Base-by-base conservation (phyloP, 1,140 invertebrate genomes). In the Amyelois transitella region DNA sequence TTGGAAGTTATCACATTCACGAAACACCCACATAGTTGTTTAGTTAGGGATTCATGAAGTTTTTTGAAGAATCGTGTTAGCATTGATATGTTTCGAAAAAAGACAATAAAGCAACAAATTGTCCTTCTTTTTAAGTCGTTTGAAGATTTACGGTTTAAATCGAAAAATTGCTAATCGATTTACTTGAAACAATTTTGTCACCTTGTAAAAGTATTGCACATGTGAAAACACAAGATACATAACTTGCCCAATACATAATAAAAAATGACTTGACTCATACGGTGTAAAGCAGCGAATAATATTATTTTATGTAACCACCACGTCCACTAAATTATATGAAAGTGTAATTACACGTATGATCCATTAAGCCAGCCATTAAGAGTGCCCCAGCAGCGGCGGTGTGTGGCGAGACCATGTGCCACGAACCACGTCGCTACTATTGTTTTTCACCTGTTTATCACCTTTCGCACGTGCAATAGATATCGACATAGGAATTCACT, bases 281-380 rank as follows among this genome's bases (percentile, higher is more conserved):
- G 48, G 21, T 58, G 53, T 61, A 51, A 61, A 66, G 58, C 51
- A 20, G 49, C 24, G 10, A 38, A 58, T 55, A 54, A 61, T 38
- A 38, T 14, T 38, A 6, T 55, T 63, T 68, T 66, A 70, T 63
- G 59, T 61, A 70, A 71, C 51, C 58, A 43, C 50, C 62, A 44
- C 55, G 43, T 66, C 58, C 64, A 68, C 53, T 56, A 66, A 69
- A 71, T 71, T 69, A 73, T 62, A 68, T 63, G 61, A 73, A 69
- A 75, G 69, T 72, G 52, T 65, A 71, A 72, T 72, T 71, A 69
- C 66, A 66, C 59, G 53, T 72, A 64, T 74, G 64, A 74, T 80
- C 66, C 70, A 77, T 77, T 77, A 74, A 69, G 60, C 48, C 48
- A 45, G 60, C 44, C 58, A 60, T 72, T 66, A 75, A 69, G 53